A percentile compares a stretch with the other conserved stretches of the same genome.
Evolutionary conservation across 2,113 vertebrate species (phyloP).

Genomic region (Planiliza haematocheilus): DNA sequence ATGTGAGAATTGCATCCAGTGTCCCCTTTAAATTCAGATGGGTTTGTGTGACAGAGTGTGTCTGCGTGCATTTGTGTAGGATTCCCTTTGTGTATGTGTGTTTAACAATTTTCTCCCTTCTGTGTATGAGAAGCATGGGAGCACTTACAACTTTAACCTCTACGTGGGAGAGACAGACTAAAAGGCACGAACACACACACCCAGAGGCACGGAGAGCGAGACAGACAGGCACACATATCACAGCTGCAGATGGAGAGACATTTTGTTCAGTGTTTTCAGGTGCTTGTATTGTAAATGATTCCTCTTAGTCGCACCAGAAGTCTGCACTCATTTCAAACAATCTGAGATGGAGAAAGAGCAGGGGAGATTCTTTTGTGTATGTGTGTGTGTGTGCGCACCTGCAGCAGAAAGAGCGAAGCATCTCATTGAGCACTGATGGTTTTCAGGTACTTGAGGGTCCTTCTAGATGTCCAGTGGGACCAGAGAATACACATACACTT

Average conservation of each 20-base stretch:
- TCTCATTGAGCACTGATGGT: slow-evolving; percentile 57
- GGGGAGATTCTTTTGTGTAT: not conserved
- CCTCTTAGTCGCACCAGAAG: slow-evolving; percentile 27
- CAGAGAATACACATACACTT: slow-evolving; percentile 39
- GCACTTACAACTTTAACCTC: slow-evolving; percentile 41
- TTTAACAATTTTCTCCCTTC: slow-evolving; percentile 5
- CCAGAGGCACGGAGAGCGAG: too few relatives aligned
- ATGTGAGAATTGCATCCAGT: too few relatives aligned
- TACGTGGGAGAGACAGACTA: slow-evolving; percentile 25
- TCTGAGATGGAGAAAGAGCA: slow-evolving; percentile 19
- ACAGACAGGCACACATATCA: not conserved
- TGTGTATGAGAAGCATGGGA: slow-evolving; percentile 30
- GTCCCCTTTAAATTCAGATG: not conserved
- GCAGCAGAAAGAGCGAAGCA: slow-evolving; percentile 21
- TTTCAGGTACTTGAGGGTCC: slow-evolving; percentile 65
- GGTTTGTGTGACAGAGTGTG: not conserved
- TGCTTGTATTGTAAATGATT: slow-evolving; percentile 48
- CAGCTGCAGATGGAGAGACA: not conserved
- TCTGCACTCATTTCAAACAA: slow-evolving; percentile 28
- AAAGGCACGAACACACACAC: slow-evolving; percentile 2
- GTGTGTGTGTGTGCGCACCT: not conserved
- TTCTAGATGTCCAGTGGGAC: slow-evolving; percentile 57
- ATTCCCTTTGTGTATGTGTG: not conserved
- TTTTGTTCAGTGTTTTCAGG: slow-evolving; percentile 10
- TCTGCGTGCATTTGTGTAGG: slow-evolving; percentile 4